Conservation (phyloP, 2,797 vertebrate species). For the Paramormyrops hopkinsi region DNA sequence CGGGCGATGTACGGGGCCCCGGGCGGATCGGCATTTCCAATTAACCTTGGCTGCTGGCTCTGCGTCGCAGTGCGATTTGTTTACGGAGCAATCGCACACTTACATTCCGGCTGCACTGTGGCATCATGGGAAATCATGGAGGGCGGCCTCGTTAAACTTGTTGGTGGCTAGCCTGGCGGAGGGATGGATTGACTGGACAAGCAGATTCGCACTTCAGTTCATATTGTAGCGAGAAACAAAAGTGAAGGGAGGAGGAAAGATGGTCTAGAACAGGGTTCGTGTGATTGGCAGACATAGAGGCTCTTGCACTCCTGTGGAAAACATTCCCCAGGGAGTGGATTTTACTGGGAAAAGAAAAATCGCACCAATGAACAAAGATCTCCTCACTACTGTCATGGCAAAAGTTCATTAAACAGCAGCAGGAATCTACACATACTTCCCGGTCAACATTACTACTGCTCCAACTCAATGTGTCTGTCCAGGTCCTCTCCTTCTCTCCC, state of each 20-base stretch:
- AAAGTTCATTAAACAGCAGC: neutral
- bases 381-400: neutral
- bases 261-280: slow-evolving; percentile 15
- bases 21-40: slow-evolving; percentile 45
- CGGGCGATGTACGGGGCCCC: slow-evolving; percentile 16
- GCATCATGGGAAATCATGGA: slow-evolving; percentile 28
- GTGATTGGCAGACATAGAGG: slow-evolving; percentile 20
- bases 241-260: slow-evolving; percentile 17
- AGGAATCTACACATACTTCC: neutral
- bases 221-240: slow-evolving; percentile 23
- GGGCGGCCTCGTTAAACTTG: slow-evolving; percentile 39
- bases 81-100: slow-evolving; percentile 37
- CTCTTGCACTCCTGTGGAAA: neutral
- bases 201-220: slow-evolving; percentile 25
- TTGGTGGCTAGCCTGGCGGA: neutral
- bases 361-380: neutral
- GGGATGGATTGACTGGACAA: slow-evolving; percentile 16
- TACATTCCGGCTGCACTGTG: slow-evolving; percentile 16
- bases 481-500: neutral
- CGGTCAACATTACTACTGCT: neutral
- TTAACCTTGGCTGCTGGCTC: slow-evolving; percentile 51
- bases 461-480: neutral
- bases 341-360: neutral
- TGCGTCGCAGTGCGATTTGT: slow-evolving; percentile 41
- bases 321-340: neutral